These are phyloP conservation scores for Hirundo rustica DNA, from an alignment of 2,797 vertebrate species.

Conservation along the genomic window DNA sequence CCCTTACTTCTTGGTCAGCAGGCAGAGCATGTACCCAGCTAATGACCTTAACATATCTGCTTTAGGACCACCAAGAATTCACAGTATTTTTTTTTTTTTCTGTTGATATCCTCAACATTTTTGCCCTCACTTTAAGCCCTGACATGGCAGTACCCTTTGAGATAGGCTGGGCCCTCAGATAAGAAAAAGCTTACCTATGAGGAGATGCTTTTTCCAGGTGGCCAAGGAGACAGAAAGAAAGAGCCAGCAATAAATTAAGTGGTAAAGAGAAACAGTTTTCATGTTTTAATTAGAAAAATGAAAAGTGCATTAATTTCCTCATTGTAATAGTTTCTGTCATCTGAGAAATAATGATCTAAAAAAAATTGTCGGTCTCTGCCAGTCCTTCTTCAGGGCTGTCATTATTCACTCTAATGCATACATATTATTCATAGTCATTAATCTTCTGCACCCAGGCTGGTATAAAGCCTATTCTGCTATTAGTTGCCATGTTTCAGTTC, in stretches of 20 bases:
- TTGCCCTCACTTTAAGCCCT: neutral
- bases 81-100: neutral
- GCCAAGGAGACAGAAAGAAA: neutral
- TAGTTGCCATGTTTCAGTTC: neutral
- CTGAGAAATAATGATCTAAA: conserved; percentile 32
- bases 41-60: neutral
- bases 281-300: conserved; percentile 22
- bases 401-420: conserved; percentile 1
- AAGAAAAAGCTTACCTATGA: neutral
- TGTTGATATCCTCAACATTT: neutral
- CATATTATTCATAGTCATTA: neutral
- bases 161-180: neutral
- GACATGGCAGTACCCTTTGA: neutral
- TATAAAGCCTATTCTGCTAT: neutral
- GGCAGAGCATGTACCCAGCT: neutral
- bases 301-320: neutral
- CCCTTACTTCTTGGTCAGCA: neutral
- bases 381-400: neutral
- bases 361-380: neutral
- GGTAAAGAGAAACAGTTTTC: neutral
- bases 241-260: neutral
- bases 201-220: neutral
- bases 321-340: conserved; percentile 9
- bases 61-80: neutral
- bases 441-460: neutral